These are phyloP conservation scores for Miniopterus natalensis DNA, from an alignment of 2,113 vertebrate genomes.

Conservation along the genomic window DNA sequence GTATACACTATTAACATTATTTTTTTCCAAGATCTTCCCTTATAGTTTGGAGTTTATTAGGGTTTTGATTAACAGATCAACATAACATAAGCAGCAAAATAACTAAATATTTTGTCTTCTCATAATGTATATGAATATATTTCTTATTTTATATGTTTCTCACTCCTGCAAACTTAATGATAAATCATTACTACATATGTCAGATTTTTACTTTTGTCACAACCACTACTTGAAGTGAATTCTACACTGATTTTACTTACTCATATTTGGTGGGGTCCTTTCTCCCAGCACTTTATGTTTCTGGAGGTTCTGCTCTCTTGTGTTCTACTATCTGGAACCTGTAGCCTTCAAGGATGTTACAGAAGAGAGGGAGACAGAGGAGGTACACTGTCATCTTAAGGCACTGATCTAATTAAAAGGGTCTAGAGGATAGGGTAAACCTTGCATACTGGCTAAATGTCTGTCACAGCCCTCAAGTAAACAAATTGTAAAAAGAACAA, in stretches of 20 bases:
- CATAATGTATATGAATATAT: background rate
- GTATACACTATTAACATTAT: rapidly evolving
- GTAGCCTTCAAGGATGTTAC: background rate
- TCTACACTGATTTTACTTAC: background rate
- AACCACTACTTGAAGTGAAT: background rate
- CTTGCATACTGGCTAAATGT: background rate
- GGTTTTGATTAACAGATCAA: background rate
- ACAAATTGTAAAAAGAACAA: background rate
- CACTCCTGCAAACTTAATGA: background rate
- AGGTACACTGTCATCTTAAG: background rate
- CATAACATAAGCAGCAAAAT: background rate
- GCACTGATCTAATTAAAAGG: background rate
- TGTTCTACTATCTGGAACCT: background rate
- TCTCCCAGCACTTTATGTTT: rapidly evolving
- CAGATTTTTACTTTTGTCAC: background rate
- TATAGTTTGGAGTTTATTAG: background rate
- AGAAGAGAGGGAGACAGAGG: background rate
- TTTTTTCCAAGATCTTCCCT: background rate
- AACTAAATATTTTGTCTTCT: background rate
- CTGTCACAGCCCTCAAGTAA: background rate
- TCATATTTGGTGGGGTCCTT: rapidly evolving
- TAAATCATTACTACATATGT: background rate
- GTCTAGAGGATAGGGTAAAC: background rate
- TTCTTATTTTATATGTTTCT: background rate
- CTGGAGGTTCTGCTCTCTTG: rapidly evolving